These are phyloP conservation scores for Tiphia femorata DNA, from an alignment of 2,888 invertebrate genomes.

Conservation along the genomic window DNA sequence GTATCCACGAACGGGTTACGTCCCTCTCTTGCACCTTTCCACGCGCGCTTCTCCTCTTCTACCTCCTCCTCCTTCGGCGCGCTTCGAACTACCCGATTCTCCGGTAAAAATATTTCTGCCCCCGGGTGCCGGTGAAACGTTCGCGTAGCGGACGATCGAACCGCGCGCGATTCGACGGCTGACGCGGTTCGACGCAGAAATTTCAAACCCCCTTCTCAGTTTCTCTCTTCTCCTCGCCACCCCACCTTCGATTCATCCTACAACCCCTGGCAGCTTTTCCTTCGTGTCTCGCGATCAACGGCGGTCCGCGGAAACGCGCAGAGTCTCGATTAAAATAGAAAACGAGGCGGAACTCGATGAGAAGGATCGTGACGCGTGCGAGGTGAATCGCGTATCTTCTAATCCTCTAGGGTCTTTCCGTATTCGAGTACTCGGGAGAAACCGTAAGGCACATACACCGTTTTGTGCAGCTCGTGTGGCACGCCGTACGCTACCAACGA, in stretches of 20 bases:
- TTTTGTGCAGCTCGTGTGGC: too few species aligned
- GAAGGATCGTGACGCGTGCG: neutral
- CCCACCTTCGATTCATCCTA: neutral
- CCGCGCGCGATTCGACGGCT: too few species aligned
- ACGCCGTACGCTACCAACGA: too few species aligned
- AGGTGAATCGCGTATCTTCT: neutral
- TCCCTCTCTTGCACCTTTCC: neutral
- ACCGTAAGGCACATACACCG: too few species aligned
- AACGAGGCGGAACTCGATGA: neutral
- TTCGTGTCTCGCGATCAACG: too few species aligned
- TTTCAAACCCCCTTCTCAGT: too few species aligned
- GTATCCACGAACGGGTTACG: neutral
- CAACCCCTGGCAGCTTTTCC: neutral
- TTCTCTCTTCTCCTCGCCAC: too few species aligned
- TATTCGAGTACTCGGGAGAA: too few species aligned
- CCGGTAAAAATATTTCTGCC: neutral
- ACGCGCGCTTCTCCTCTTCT: conserved; percentile 4
- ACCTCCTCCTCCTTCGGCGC: conserved; percentile 3
- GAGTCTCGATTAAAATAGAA: neutral
- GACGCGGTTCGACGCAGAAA: too few species aligned
- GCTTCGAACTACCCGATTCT: neutral
- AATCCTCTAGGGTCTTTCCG: too few species aligned
- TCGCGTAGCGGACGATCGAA: too few species aligned
- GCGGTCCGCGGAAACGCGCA: too few species aligned
- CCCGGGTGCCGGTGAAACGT: neutral